Base-by-base conservation (phyloP, 2,113 vertebrate species). In the Lichenostomus cassidix region DNA sequence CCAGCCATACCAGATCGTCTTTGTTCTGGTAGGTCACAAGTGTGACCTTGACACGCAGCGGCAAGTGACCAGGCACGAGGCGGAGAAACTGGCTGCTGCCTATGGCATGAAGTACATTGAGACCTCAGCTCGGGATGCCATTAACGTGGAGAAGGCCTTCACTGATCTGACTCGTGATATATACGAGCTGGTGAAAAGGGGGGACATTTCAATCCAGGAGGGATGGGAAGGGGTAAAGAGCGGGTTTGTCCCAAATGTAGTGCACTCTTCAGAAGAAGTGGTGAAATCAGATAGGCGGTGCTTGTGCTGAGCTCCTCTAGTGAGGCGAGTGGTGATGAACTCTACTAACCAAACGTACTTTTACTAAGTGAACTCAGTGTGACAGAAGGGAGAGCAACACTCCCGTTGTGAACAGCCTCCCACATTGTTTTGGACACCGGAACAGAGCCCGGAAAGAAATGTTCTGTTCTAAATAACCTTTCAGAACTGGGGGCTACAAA, bases 151-250 rank as follows among this genome's bases (percentile, higher is more conserved):
- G 98, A 99, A 99, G 97, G 99, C 99, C 49, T 99, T 99, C 96
- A 99, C 99, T 59, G 99, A 99, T 76, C 98, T 99, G 97, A 99
- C 99, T 7, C 98, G 98, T 83, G 99, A 99, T 86, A 99, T 99
- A 94, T 99, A 99, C 12, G 99, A 99, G 97, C 98, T 99, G 96
- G 99, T 99, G 80, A 99, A 98, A 87, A 97, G 97, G 62, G 99
- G 99, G n/a, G 99, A 99, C 63, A 99, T 99, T 95, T 98, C 98
- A 31, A 99, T 99, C 97, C 99, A 99, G 97, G 99, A 99, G 87
- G 99, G 99, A 84, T 99, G 99, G 99, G 99, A 99, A 97, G 99
- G 99, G 42, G 99, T 99, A 90, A 99, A 99, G 98, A 99, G 99
- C 1, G 99, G 99, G 79, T 99, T 99, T 76, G 99, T 99, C 53